phyloP scores from a whole-genome alignment of 2,113 vertebrate genomes.

The Corythoichthys haematopterus region DNA sequence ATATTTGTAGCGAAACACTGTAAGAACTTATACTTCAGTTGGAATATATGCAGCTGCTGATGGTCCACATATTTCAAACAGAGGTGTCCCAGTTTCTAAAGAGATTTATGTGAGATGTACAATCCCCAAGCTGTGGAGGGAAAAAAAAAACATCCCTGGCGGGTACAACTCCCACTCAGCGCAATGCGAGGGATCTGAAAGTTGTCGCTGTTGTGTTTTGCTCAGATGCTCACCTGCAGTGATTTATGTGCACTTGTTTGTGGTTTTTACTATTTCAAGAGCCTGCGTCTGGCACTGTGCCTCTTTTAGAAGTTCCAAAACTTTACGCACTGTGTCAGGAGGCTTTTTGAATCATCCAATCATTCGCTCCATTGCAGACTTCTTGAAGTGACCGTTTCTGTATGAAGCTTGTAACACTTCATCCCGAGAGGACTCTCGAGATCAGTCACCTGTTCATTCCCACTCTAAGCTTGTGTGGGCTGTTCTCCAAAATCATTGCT shows the following conservation, averaged over 20 bases:
- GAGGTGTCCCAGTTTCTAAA: slow-evolving; percentile 66
- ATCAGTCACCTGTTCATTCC: slow-evolving; percentile 56
- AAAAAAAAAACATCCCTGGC: slow-evolving; percentile 39
- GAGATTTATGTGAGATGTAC: slow-evolving; percentile 55
- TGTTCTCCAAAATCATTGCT: slow-evolving; percentile 32
- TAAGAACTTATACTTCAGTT: slow-evolving; percentile 18
- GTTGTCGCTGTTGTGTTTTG: slow-evolving; percentile 46
- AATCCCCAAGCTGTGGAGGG: slow-evolving; percentile 41
- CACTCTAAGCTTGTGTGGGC: slow-evolving; percentile 49
- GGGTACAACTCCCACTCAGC: slow-evolving; percentile 59
- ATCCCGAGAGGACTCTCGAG: neutral
- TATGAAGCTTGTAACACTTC: slow-evolving; percentile 13
- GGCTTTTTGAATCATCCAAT: neutral
- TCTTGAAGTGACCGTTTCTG: neutral
- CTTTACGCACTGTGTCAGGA: neutral
- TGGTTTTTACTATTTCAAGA: neutral
- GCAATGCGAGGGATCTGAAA: slow-evolving; percentile 49
- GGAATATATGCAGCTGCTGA: slow-evolving; percentile 19
- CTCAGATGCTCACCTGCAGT: slow-evolving; percentile 45
- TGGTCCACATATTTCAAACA: slow-evolving; percentile 39
- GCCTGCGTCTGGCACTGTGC: neutral
- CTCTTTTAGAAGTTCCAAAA: neutral
- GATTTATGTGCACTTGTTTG: slow-evolving; percentile 37
- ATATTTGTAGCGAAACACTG: too few relatives aligned
- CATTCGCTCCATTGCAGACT: neutral